These are phyloP conservation scores for Musca domestica DNA, from an alignment of 1,140 invertebrate genomes.

Conservation along the genomic window DNA sequence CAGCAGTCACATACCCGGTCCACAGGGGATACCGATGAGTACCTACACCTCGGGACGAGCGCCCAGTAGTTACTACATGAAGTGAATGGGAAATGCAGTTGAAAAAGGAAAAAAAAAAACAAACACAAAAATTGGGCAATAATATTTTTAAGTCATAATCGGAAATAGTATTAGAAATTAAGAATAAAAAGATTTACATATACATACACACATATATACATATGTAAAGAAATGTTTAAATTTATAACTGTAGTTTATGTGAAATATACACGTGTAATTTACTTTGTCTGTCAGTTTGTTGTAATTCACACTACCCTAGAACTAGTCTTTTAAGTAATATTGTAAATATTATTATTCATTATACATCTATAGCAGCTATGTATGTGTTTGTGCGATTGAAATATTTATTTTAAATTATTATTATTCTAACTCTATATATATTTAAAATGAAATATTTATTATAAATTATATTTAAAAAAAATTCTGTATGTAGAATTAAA, in stretches of 20 bases:
- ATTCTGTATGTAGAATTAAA: too few relatives aligned
- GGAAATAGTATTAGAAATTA: background rate
- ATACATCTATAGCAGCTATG: too few relatives aligned
- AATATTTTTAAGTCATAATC: conserved; percentile 4
- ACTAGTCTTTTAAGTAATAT: conserved; percentile 10
- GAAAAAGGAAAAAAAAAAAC: too few relatives aligned
- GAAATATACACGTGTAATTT: too few relatives aligned
- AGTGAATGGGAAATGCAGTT: conserved; percentile 30
- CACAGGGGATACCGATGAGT: conserved; percentile 66
- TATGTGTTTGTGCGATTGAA: too few relatives aligned
- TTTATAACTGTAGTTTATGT: too few relatives aligned
- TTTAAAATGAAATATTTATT: too few relatives aligned
- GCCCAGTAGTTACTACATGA: conserved; percentile 53
- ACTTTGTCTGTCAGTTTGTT: too few relatives aligned
- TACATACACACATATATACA: background rate
- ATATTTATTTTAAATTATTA: too few relatives aligned
- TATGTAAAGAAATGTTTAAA: too few relatives aligned
- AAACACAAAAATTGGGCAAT: background rate
- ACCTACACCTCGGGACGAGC: conserved; percentile 61
- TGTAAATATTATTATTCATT: conserved; percentile 7
- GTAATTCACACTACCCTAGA: background rate
- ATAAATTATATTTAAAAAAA: too few relatives aligned
- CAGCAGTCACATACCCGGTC: conserved; percentile 57
- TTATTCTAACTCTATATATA: too few relatives aligned
- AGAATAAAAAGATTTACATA: background rate